phyloP scores from a whole-genome alignment of 2,888 invertebrate species.

The Falcaria lacertinaria region DNA sequence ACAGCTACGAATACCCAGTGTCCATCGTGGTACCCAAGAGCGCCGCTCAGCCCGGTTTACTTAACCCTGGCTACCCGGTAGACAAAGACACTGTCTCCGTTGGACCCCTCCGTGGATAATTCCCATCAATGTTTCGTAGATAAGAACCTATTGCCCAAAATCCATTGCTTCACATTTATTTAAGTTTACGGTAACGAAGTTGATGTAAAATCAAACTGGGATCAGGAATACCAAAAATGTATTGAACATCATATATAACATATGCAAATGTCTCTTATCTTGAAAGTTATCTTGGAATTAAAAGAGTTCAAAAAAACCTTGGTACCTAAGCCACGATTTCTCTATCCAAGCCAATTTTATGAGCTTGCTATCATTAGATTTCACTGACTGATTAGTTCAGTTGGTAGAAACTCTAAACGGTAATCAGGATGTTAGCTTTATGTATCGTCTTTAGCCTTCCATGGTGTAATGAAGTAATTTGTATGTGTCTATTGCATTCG shows the following conservation, averaged over 20 bases:
- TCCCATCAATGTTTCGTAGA: background rate
- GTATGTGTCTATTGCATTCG: constrained; percentile 25
- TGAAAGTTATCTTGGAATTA: too few relatives aligned
- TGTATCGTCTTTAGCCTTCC: constrained; percentile 30
- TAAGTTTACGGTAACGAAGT: too few relatives aligned
- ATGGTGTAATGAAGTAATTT: constrained; percentile 37
- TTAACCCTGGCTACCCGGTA: constrained; percentile 37
- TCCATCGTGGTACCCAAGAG: constrained; percentile 64
- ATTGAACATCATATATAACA: too few relatives aligned
- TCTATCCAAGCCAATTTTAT: background rate
- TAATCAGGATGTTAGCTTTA: constrained; percentile 25
- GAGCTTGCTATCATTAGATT: constrained; percentile 16
- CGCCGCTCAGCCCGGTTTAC: constrained; percentile 28
- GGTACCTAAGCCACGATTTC: background rate
- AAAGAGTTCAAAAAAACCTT: too few relatives aligned
- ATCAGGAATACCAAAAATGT: too few relatives aligned
- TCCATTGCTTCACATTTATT: background rate
- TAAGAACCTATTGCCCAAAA: background rate
- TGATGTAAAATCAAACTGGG: too few relatives aligned
- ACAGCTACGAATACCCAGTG: constrained; percentile 84
- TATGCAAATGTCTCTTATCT: too few relatives aligned
- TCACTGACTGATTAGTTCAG: constrained; percentile 23
- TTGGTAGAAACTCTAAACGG: constrained; percentile 22
- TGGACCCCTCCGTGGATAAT: constrained; percentile 19
- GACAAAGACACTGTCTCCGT: constrained; percentile 49